phyloP scores from a whole-genome alignment of 2,888 invertebrate species.

The Adelognathus sp. region DNA sequence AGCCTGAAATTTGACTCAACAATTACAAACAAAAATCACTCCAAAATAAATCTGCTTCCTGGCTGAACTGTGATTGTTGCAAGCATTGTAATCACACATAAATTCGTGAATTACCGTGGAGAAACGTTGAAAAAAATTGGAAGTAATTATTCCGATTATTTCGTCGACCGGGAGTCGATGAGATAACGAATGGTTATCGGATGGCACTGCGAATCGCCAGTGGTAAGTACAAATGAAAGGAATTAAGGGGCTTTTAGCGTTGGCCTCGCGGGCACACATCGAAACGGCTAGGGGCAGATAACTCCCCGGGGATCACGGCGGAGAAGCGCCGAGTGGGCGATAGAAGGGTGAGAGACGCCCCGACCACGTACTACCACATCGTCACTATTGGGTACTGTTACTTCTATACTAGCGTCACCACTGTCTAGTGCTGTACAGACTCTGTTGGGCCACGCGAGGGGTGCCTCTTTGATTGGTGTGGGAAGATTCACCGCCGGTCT shows the following conservation, averaged over 20 bases:
- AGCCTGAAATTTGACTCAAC: no score
- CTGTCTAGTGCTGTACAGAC: conserved; percentile 30
- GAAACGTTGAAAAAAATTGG: not conserved
- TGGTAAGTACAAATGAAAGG: conserved; percentile 73
- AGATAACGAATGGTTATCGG: conserved; percentile 35
- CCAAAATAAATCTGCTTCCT: no score
- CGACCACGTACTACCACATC: conserved; percentile 28
- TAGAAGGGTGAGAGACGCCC: conserved; percentile 45
- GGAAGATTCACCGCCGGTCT: conserved; percentile 76
- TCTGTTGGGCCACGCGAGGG: conserved; percentile 66
- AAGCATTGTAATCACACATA: no score
- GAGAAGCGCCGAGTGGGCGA: conserved; percentile 42
- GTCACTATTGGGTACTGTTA: conserved; percentile 21
- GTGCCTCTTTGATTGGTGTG: conserved; percentile 79
- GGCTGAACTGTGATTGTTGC: no score
- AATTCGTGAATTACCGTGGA: not conserved
- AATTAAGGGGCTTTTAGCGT: conserved; percentile 77
- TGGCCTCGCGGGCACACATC: conserved; percentile 53
- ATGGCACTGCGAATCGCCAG: conserved; percentile 63
- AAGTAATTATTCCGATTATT: conserved; percentile 19
- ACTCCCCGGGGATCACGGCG: conserved; percentile 72
- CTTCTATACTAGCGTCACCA: conserved; percentile 15
- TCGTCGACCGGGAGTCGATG: not conserved
- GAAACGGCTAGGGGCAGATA: conserved; percentile 72
- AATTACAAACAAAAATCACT: no score